Base-by-base conservation (phyloP, 1,140 invertebrate genomes). In the Batillaria attramentaria region DNA sequence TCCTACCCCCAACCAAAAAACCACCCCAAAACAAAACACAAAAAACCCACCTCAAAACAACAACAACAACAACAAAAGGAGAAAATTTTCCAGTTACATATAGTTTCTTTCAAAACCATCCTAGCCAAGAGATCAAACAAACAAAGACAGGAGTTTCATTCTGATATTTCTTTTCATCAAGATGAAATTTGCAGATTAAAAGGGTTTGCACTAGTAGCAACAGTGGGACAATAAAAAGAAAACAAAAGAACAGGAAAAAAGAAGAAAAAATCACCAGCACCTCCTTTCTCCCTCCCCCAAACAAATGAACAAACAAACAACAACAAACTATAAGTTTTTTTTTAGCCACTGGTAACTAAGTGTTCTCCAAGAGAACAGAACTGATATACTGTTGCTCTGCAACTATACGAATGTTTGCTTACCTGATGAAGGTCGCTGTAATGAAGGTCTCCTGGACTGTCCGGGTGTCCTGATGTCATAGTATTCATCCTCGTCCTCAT, bases 401-500 rank as follows among this genome's bases (percentile, higher is more conserved):
- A 50, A 50, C 24, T 24, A 24, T 24, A 13, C 13, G 10, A 24
- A 13, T 13, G 13, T 39, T 18, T n/a, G 18, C 54, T 31, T 60
- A 80, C 79, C 79, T 69, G 79, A 77, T 20, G 66, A 70, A 28
- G 72, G 79, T 42, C 73, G 74, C 35, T 43, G 43, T 8, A 50
- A 5, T 66, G 78, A 79, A 28, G 78, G 43, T 37, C 43, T 35
- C 35, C 73, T 24, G n/a, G 73, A 62, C 3, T 41, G 54, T 20
- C 28, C n/a, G 28, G 37, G 35, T 42, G 54, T n/a, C 16, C 42
- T 62, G 20, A 57, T 75, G 37, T 75, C 50, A 42, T 75, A 75
- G 35, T 75, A 62, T 62, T 80, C 42, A 60, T 80, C 73, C 35
- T 80, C 73, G 39, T 80, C 79, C 20, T 75, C 79, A 57, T 74